These are phyloP conservation scores for Amphiprion ocellaris DNA, from an alignment of 2,113 vertebrate species.

Conservation along the genomic window DNA sequence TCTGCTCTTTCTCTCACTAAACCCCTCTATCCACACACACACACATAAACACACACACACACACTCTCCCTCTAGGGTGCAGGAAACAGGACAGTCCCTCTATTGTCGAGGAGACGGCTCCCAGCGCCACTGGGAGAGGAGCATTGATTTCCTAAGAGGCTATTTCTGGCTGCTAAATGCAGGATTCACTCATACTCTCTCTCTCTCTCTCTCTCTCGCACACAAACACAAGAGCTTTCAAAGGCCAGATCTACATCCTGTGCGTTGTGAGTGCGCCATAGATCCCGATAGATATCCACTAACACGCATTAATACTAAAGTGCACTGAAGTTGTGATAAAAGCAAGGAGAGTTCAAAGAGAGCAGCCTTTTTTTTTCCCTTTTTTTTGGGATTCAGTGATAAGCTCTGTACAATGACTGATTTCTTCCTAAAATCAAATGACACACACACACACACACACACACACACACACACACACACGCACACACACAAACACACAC, in stretches of 20 bases:
- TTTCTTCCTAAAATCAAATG: conserved; percentile 30
- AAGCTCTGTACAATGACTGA: conserved; percentile 34
- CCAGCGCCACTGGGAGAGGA: conserved; percentile 68
- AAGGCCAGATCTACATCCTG: conserved; percentile 18
- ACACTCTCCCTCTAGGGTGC: conserved; percentile 45
- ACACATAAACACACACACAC: conserved; percentile 35
- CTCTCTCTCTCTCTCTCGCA: not conserved
- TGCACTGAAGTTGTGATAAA: conserved; percentile 5
- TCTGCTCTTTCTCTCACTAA: not conserved
- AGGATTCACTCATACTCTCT: conserved; percentile 40
- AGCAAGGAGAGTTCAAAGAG: conserved; percentile 18
- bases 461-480: conserved; percentile 1
- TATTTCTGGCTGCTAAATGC: conserved; percentile 71
- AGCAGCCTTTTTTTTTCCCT: not conserved
- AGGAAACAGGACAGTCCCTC: conserved; percentile 76
- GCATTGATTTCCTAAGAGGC: conserved; percentile 77
- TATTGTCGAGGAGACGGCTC: conserved; percentile 76
- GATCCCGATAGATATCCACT: conserved; percentile 13
- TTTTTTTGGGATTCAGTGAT: not conserved
- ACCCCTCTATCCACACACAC: conserved; percentile 15
- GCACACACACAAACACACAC: not conserved
- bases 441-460: conserved; percentile 10
- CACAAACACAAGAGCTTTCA: conserved; percentile 33
- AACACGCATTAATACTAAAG: conserved; percentile 22
- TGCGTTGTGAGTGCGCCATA: conserved; percentile 12